Evolutionary conservation across 1,140 invertebrate species (phyloP), one percentile per base, ranked within the genome.

Genomic region (Battus philenor): DNA sequence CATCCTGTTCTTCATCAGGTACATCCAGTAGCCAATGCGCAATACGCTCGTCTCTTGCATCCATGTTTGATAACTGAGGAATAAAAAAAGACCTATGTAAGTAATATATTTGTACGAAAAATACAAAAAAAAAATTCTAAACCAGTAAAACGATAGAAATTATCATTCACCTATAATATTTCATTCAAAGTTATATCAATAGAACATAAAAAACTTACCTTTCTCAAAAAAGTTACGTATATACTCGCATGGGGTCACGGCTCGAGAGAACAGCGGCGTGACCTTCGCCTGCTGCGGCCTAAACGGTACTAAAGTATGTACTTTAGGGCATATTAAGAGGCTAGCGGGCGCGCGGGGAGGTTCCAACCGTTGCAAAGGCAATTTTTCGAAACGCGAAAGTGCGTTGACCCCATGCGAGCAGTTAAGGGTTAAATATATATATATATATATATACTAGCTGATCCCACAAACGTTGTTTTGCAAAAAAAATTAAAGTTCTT

Each of bases 221-320:
- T 12, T 45, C 10, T 22, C 29, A 31, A 45, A 45, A 45, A 45
- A 32, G 43, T 45, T 45, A 44, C 26, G 39, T 44, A 44, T 27
- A 1, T 46, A 46, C 31, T 46, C 30, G 31, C 31, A 46, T 22
- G 30, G 44, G 31, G 31, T 46, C 31, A 46, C 31, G 5, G 44
- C 44, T 46, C 30, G 24, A 34, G 44, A 46, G 31, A 24, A 26
- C 31, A 45, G 43, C 15, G 31, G 12, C 18, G 31, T 26, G 31
- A 1, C 29, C 44, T 46, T 34, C 31, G 1, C 17, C 31, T 36
- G 4, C 44, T 4, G 7, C 9, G 31, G 4, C 31, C 20, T 26
- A 26, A 15, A 15, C 30, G 43, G 15, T 33, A 34, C 31, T 46
- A 27, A 46, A 46, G 12, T 46, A 34, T 16, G n/a, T 15, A 13